Evolutionary conservation across 1,140 invertebrate species (phyloP).

Genomic region (Cotesia vestalis): DNA sequence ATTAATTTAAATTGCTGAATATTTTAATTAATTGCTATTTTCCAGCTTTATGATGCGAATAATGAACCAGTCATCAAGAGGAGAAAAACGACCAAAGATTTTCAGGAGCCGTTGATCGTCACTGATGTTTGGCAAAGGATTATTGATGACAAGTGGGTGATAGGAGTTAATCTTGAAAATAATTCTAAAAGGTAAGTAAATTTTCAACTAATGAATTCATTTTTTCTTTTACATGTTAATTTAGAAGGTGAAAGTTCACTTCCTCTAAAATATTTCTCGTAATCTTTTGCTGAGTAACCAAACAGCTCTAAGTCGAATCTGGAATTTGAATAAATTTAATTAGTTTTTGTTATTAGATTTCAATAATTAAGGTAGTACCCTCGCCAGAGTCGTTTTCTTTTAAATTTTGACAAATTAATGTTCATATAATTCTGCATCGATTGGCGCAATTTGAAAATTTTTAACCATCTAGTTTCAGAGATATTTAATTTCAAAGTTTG

Average conservation of each 20-base stretch:
- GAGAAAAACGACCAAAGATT: background rate
- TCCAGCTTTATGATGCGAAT: slow-evolving; percentile 3
- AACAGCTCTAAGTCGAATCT: background rate
- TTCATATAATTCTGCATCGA: no score
- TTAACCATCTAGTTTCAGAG: no score
- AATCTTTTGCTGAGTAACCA: background rate
- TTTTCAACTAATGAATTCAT: background rate
- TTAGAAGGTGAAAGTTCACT: background rate
- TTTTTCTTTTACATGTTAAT: background rate
- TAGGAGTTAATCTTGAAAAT: slow-evolving; percentile 5
- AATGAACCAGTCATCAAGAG: background rate
- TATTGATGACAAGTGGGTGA: slow-evolving; percentile 5
- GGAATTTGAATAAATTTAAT: background rate
- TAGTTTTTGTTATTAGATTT: background rate
- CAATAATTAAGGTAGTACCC: no score
- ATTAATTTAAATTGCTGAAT: background rate
- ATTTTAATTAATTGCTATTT: background rate
- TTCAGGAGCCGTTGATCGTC: background rate
- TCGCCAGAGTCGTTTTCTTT: no score
- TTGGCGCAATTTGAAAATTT: no score
- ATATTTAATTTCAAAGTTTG: no score
- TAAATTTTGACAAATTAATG: no score
- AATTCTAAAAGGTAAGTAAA: background rate
- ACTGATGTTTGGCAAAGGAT: background rate
- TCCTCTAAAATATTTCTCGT: background rate